phyloP scores from a whole-genome alignment of 2,113 vertebrate species.

The Austrofundulus limnaeus region DNA sequence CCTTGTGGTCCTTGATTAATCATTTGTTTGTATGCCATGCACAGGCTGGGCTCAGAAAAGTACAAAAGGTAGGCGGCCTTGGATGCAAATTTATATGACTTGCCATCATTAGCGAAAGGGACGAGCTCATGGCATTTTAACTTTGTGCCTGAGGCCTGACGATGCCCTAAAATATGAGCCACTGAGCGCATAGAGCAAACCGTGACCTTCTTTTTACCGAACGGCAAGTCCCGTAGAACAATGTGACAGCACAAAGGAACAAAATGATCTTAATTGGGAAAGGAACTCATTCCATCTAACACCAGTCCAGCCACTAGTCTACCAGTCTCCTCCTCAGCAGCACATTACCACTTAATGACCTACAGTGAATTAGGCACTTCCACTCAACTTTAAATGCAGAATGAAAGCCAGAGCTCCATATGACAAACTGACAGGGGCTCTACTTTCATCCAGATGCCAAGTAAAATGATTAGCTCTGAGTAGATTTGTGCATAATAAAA shows the following conservation, averaged over 20 bases:
- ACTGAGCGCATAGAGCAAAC: slow-evolving; percentile 34
- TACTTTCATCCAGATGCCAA: slow-evolving; percentile 13
- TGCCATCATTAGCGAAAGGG: slow-evolving; percentile 52
- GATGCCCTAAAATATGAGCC: slow-evolving; percentile 63
- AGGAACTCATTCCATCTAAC: slow-evolving; percentile 62
- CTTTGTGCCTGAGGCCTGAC: slow-evolving; percentile 58
- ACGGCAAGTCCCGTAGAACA: slow-evolving; percentile 56
- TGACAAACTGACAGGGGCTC: slow-evolving; percentile 33
- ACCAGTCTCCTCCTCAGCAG: slow-evolving; percentile 44
- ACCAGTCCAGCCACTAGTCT: slow-evolving; percentile 65
- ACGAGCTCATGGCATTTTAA: slow-evolving; percentile 51
- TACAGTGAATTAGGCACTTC: slow-evolving; percentile 68
- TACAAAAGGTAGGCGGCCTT: slow-evolving; percentile 9
- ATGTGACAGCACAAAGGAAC: slow-evolving; percentile 65
- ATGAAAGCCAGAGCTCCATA: slow-evolving; percentile 27
- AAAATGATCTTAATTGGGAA: slow-evolving; percentile 74
- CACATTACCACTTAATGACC: slow-evolving; percentile 70
- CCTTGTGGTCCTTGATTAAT: neutral
- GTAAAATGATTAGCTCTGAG: slow-evolving; percentile 29
- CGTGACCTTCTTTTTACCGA: slow-evolving; percentile 62
- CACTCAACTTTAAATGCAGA: slow-evolving; percentile 42
- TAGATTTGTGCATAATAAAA: slow-evolving; percentile 24
- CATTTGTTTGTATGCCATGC: neutral
- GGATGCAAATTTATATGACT: slow-evolving; percentile 57
- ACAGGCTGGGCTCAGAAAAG: slow-evolving; percentile 8